Base-by-base conservation (phyloP, 2,888 invertebrate species). In the Cistogaster globosa region DNA sequence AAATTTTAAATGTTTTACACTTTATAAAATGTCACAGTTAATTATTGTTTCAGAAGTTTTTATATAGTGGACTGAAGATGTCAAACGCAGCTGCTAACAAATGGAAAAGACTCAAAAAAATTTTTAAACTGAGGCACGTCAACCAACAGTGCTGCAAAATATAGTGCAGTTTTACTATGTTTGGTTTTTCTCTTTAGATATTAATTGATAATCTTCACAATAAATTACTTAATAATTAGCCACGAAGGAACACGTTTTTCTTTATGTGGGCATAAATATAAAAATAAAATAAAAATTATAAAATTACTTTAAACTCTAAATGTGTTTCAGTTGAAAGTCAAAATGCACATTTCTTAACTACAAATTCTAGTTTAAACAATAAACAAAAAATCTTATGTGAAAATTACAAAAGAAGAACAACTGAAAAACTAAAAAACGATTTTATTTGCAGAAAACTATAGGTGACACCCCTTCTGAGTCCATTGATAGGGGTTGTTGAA, bases 221-320 rank as follows among this genome's bases (percentile, higher is more conserved):
- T 82, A 71, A 55, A 71, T 85, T 85, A 75, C 78, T 85, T 71
- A 82, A 82, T 85, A 85, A 85, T 85, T 85, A 82, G 85, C 85
- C 85, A 85, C 75, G 62, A 85, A 82, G 82, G 78, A 79, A 67
- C 82, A 85, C 85, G 78, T 79, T 85, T 82, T 81, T 57, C 65
- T 53, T 58, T 69, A 75, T 71, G 67, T 77, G 58, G 51, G 45
- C 82, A 82, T 48, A 53, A 9, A 7, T 16, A 62, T 55, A 69
- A 60, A 38, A 51, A 0, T 20, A 63, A 71, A 67, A 58, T 22
- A 16, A 26, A 36, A 32, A 7, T 32, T 32, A 7, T 6, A 32
- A 20, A 55, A 22, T 26, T n/a, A 71, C 36, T 65, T 71, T 63
- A 32, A 58, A 51, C 45, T 48, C 8, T 12, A 42, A 38, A 67